phyloP scores from a whole-genome alignment of 2,888 invertebrate genomes.

The Campoletis raptor region DNA sequence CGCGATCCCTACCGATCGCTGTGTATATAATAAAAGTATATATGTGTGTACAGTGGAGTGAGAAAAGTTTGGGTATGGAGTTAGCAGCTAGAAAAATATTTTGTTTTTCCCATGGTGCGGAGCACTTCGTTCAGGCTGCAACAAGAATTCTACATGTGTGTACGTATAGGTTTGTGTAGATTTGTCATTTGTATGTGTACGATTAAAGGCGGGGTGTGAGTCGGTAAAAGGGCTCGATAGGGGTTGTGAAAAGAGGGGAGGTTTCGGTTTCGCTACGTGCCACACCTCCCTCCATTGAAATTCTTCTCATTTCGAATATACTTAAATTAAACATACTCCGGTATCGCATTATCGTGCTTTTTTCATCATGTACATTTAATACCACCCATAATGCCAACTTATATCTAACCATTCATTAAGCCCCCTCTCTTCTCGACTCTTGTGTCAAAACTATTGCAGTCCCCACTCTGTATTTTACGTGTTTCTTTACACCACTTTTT shows the following conservation, averaged over 20 bases:
- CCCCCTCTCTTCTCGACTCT: slow-evolving; percentile 46
- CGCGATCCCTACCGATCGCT: slow-evolving; percentile 14
- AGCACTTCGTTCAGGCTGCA: slow-evolving; percentile 63
- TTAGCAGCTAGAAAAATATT: slow-evolving; percentile 79
- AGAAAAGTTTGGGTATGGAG: slow-evolving; percentile 49
- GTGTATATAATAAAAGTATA: neutral
- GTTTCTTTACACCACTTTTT: neutral
- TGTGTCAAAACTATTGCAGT: slow-evolving; percentile 80
- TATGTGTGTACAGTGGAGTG: slow-evolving; percentile 14
- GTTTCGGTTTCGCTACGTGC: slow-evolving; percentile 71
- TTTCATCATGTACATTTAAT: slow-evolving; percentile 51
- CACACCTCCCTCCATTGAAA: slow-evolving; percentile 82
- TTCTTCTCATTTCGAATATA: slow-evolving; percentile 79
- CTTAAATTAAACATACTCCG: slow-evolving; percentile 83
- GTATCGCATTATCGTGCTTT: slow-evolving; percentile 79
- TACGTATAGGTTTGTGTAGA: neutral
- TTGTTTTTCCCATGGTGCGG: slow-evolving; percentile 81
- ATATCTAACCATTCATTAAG: slow-evolving; percentile 85
- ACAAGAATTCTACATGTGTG: slow-evolving; percentile 2
- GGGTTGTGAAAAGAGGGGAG: slow-evolving; percentile 50
- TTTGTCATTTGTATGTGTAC: neutral
- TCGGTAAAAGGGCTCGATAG: slow-evolving; percentile 45
- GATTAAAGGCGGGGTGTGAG: slow-evolving; percentile 65
- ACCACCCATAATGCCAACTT: slow-evolving; percentile 79
- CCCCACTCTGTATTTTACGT: slow-evolving; percentile 29